Evolutionary conservation across 2,888 invertebrate genomes (phyloP), one percentile per base, ranked within the genome.

Genomic region (Apeira syringaria): DNA sequence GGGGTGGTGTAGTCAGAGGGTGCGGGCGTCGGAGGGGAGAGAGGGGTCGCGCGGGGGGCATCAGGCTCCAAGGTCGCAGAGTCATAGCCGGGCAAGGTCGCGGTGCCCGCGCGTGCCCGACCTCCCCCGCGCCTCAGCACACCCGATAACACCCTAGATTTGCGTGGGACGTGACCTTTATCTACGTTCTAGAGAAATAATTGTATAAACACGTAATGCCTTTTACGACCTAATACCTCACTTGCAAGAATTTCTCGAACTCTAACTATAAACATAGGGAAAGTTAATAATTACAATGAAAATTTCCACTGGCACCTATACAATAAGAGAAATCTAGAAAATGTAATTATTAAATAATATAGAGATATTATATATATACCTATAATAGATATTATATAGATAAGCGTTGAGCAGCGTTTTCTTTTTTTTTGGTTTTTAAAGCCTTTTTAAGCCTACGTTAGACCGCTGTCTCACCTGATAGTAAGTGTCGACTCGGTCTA

Each of bases 61-160:
- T 64, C 66, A 74, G 78, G 85, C 80, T 83, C 84, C 86, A 88
- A 87, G 88, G 88, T 88, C 87, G 82, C 84, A 82, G 86, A 88
- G 88, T 89, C 88, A 89, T 86, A 80, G 86, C 87, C 88, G 88
- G 88, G 88, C 88, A 89, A 88, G 88, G 88, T 88, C 87, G 73
- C 73, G 74, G 76, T 82, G 84, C 83, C 86, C 85, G 84, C 86
- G 83, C 85, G 82, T 83, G 84, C 81, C 78, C 75, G 65, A 60
- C 68, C 53, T 52, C 52, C 61, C 68, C 65, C 68, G 61, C 70
- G 44, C 68, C 58, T 58, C 59, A 69, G 56, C 71, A 65, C 80
- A 68, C 85, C 84, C 81, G 72, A 73, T 65, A 63, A 73, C 80
- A 73, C 80, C 86, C 84, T 76, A 72, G 63, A 74, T 76, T 80